A percentile compares a stretch with the other conserved stretches of the same genome.
Conservation (phyloP, 2,888 invertebrate species). For the Rhaphigaster nebulosa region DNA sequence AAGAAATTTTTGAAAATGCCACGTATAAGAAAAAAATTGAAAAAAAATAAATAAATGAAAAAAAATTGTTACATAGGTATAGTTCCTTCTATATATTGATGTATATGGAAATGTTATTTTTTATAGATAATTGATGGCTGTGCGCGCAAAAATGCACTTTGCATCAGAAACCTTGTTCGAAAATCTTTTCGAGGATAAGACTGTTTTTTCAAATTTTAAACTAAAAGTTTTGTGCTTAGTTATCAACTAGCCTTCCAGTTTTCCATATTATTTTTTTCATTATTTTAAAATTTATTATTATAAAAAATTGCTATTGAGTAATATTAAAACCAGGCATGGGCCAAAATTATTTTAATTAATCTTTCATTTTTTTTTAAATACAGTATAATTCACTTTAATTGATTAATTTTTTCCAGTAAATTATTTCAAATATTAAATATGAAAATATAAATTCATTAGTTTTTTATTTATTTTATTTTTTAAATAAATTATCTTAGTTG, state of each 20-base stretch:
- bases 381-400: background rate
- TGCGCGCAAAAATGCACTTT: slow-evolving; percentile 53
- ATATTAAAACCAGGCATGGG: background rate
- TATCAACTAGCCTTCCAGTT: background rate
- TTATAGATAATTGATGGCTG: slow-evolving; percentile 55
- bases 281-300: no score
- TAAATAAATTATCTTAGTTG: background rate
- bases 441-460: background rate
- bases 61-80: slow-evolving; percentile 42
- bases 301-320: background rate
- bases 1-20: background rate
- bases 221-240: background rate
- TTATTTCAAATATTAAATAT: background rate
- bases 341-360: background rate
- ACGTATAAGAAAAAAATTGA: slow-evolving; percentile 3
- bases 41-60: background rate
- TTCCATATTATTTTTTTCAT: background rate
- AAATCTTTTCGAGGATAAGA: slow-evolving; percentile 56
- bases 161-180: slow-evolving; percentile 51
- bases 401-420: background rate
- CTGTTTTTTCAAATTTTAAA: slow-evolving; percentile 51
- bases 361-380: background rate
- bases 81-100: slow-evolving; percentile 54
- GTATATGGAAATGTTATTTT: slow-evolving; percentile 56
- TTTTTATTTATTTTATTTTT: background rate